Evolutionary conservation across 2,797 vertebrate genomes (phyloP), one percentile per base, ranked within the genome.

Genomic region (Tamandua tetradactyla): DNA sequence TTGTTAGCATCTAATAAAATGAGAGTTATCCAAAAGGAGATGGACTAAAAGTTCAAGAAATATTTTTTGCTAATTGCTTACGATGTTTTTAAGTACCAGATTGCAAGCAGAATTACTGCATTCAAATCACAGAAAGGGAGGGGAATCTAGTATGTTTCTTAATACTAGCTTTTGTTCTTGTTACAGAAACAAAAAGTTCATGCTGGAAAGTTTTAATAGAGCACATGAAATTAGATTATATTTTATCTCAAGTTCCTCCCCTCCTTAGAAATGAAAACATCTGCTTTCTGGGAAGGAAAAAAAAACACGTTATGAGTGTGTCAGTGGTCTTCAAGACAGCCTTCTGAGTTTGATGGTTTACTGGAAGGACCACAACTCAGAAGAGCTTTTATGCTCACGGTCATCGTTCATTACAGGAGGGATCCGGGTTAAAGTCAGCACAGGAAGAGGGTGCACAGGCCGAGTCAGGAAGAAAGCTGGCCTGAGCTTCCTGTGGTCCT

Each of bases 241-340:
- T 92, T 93, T 96, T 92, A 79, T 93, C 15, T 62, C 52, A 91
- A 83, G 59, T 11, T 89, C 72, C n/a, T 94, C 2, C n/a, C n/a
- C 61, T 91, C 30, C 47, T 83, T 93, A 83, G 44, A 81, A 59
- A 88, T 83, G 78, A 84, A 89, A 87, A 91, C 23, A 1, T 89
- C 49, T 95, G 40, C 35, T 69, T 95, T 92, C 87, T 89, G 82
- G 62, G 69, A 91, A 89, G 69, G 44, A 82, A 89, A 94, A 66
- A 27, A 9, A 2, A 52, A 25, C 23, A 35, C 27, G 27, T 85
- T n/a, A 52, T 69, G 30, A 17, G 32, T 49, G 5, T 75, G 44
- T 74, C 27, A 74, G 3, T 17, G 44, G 17, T 84, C 64, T 37
- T 25, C 23, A 55, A n/a, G 49, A 30, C 47, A 55, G 3, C n/a